phyloP scores from a whole-genome alignment of 2,113 vertebrate species.

The Clupea harengus region DNA sequence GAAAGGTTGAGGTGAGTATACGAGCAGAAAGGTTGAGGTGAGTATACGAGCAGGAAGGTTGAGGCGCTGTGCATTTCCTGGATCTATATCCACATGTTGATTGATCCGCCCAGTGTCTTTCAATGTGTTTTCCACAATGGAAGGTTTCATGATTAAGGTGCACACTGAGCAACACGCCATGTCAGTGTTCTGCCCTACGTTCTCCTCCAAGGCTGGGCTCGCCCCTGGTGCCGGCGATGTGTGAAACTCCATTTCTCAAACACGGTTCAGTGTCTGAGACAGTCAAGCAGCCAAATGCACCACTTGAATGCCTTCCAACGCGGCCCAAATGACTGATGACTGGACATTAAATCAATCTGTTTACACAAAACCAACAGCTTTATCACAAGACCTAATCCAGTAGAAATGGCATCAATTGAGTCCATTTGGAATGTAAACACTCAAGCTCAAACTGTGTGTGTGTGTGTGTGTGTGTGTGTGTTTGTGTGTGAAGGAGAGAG shows the following conservation, averaged over 20 bases:
- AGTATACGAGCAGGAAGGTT: too few relatives aligned
- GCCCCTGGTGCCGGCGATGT: neutral
- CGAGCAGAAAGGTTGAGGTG: neutral
- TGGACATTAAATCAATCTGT: conserved; percentile 6
- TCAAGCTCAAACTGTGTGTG: neutral
- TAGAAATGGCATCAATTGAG: neutral
- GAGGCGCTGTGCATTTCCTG: neutral
- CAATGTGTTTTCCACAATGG: neutral
- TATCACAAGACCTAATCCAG: neutral
- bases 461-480: neutral
- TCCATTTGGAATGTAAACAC: conserved; percentile 14
- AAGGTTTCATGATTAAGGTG: neutral
- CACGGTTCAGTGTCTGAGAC: neutral
- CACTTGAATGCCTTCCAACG: neutral
- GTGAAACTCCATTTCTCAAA: neutral
- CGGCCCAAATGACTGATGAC: neutral
- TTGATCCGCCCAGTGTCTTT: neutral
- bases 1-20: neutral
- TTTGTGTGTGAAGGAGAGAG: neutral
- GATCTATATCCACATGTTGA: neutral
- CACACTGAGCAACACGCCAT: neutral
- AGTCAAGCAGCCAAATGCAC: conserved; percentile 4
- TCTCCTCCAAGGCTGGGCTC: neutral
- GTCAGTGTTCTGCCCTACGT: neutral
- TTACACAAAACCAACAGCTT: conserved; percentile 1